Evolutionary conservation across 2,113 vertebrate species (phyloP).

Genomic region (Romanogobio albipinnatus): DNA sequence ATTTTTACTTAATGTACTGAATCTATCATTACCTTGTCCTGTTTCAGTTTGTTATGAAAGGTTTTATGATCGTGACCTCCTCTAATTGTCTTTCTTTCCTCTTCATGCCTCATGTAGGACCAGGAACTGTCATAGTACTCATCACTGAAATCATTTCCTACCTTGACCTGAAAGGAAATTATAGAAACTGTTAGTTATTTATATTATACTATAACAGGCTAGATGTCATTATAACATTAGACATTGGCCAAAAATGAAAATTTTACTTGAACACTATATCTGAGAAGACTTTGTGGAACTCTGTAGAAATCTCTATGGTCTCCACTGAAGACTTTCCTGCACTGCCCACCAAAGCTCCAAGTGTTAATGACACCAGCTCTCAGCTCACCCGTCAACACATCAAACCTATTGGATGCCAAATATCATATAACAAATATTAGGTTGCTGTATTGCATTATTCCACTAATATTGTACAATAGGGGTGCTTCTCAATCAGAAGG

Average conservation of each 20-base stretch:
- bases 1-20: neutral
- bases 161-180: constrained; percentile 77
- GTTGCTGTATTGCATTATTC: neutral
- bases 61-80: constrained; percentile 67
- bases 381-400: constrained; percentile 78
- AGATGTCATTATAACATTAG: neutral
- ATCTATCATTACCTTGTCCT: constrained; percentile 61
- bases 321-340: constrained; percentile 85
- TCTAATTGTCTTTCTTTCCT: constrained; percentile 55
- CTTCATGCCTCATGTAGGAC: constrained; percentile 81
- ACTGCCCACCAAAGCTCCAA: constrained; percentile 88
- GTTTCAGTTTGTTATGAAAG: constrained; percentile 69
- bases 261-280: constrained; percentile 88
- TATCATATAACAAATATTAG: neutral
- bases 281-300: constrained; percentile 85
- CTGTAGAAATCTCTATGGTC: constrained; percentile 79
- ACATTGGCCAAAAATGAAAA: neutral
- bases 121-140: constrained; percentile 90
- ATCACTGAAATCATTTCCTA: constrained; percentile 87
- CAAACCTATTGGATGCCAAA: constrained; percentile 72
- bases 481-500: no score
- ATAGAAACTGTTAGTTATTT: neutral
- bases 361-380: constrained; percentile 85
- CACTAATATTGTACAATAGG: neutral
- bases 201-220: neutral